Evolutionary conservation across 2,113 vertebrate species (phyloP).

Genomic region (Cyprinodon tularosa): DNA sequence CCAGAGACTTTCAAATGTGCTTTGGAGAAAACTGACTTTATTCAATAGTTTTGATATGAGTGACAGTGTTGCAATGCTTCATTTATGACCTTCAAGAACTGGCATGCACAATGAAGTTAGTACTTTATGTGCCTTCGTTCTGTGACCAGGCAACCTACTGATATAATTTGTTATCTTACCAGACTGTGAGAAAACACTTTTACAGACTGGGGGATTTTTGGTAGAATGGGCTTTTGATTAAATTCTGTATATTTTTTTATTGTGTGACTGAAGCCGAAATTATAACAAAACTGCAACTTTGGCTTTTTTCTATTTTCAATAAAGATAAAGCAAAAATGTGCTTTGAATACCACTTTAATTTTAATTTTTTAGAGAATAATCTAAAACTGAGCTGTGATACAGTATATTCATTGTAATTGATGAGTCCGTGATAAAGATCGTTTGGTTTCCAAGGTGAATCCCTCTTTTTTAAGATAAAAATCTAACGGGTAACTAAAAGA

Average conservation of each 20-base stretch:
- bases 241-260: background rate
- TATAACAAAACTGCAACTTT: background rate
- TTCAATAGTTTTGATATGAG: conserved; percentile 54
- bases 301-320: background rate
- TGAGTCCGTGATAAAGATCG: too few relatives aligned
- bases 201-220: background rate
- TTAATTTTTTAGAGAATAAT: too few relatives aligned
- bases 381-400: too few relatives aligned
- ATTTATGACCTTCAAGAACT: conserved; percentile 53
- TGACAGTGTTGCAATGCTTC: conserved; percentile 63
- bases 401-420: too few relatives aligned
- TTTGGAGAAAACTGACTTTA: conserved; percentile 62
- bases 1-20: conserved; percentile 62
- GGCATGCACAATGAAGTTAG: conserved; percentile 34
- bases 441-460: too few relatives aligned
- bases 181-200: background rate
- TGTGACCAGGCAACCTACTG: conserved; percentile 17
- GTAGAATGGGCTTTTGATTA: background rate
- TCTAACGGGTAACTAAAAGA: too few relatives aligned
- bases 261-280: background rate
- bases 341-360: background rate
- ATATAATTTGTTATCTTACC: conserved; percentile 20
- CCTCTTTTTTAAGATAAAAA: too few relatives aligned
- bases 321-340: background rate
- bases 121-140: conserved; percentile 32